Evolutionary conservation across 2,888 invertebrate species (phyloP).

Genomic region (Apantesis nais): DNA sequence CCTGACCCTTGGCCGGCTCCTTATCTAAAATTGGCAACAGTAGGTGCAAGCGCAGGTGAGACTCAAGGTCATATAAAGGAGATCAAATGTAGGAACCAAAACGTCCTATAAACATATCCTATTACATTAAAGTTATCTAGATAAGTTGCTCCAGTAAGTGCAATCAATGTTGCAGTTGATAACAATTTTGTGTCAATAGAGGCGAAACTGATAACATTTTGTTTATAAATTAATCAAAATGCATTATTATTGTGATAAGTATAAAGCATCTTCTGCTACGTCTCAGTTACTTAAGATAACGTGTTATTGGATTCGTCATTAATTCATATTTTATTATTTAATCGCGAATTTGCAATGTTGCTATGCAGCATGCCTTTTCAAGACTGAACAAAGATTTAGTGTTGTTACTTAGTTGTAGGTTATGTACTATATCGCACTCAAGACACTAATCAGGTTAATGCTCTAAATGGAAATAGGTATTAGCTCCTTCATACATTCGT

Average conservation of each 20-base stretch:
- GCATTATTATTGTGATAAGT: conserved; percentile 42
- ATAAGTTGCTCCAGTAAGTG: conserved; percentile 27
- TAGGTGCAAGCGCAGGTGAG: background rate
- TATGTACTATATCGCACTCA: background rate
- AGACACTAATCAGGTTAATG: background rate
- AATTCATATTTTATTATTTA: background rate
- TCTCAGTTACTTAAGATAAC: background rate
- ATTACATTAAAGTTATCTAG: conserved; percentile 24
- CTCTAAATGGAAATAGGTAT: background rate
- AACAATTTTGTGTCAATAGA: conserved; percentile 54
- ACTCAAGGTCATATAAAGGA: conserved; percentile 1
- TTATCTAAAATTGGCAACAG: background rate
- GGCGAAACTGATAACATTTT: conserved; percentile 62
- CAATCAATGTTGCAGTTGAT: conserved; percentile 59
- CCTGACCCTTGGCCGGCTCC: background rate
- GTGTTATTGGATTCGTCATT: background rate
- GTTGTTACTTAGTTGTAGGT: background rate
- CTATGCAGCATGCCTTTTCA: background rate
- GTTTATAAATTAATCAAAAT: conserved; percentile 53
- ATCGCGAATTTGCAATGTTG: background rate
- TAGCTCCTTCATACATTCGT: background rate
- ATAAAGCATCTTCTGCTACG: conserved; percentile 6
- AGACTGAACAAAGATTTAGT: background rate
- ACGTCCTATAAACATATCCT: background rate
- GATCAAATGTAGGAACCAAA: background rate